Evolutionary conservation across 2,888 invertebrate species (phyloP), one percentile per base, ranked within the genome.

Genomic region (Melolontha melolontha): DNA sequence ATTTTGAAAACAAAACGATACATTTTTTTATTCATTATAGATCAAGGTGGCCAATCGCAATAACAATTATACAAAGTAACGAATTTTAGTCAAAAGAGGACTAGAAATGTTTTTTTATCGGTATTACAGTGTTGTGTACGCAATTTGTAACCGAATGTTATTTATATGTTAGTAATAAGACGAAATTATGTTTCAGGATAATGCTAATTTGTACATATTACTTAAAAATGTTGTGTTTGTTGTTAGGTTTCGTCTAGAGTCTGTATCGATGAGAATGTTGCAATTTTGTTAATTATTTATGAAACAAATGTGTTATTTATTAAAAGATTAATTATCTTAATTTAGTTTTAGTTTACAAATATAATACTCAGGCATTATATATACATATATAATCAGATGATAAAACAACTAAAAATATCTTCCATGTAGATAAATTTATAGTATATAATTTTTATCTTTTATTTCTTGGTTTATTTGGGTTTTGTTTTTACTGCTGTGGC

Each of bases 131-230:
- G 47, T 66, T 66, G 34, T 22, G 54, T 57, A 54, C 39, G 64
- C 42, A 52, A 64, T 44, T 51, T 68, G 52, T 65, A 67, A 67
- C 71, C 67, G 67, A 71, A 65, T 51, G 57, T 59, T 67, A 49
- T 69, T 67, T 68, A 70, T 72, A 69, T 72, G 67, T 71, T 74
- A 73, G 74, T 73, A 73, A 74, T 73, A 74, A 74, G 70, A 69
- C 70, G 68, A 62, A 71, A 69, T 71, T 65, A 68, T 69, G 64
- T 70, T 34, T 72, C 68, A 70, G 70, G 67, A 69, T 74, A 70
- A 69, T 69, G 62, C 71, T 74, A 71, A 68, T 72, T 71, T 70
- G 68, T 71, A 71, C 66, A 73, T 72, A 34, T 34, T 34, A 34
- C 10, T 34, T 8, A 34, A 72, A 22, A 49, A 11, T 16, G 49